Evolutionary conservation across 2,797 vertebrate genomes (phyloP), one percentile per base, ranked within the genome.

Genomic region (Sebastes variabilis): DNA sequence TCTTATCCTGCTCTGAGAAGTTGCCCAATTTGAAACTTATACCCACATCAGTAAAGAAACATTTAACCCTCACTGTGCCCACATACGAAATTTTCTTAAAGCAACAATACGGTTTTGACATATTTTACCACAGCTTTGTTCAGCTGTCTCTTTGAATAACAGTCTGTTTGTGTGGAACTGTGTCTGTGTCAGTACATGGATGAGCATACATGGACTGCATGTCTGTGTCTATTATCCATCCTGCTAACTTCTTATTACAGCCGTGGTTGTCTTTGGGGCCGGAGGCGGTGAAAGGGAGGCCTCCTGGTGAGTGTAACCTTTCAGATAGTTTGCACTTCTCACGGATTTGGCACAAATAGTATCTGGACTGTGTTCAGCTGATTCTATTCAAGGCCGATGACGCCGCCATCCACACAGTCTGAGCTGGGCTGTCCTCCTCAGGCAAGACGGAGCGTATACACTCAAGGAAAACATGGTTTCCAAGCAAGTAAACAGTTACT

Each of bases 401-500:
- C 55, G 72, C 72, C 52, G 30, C 42, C 71, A 3, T 69, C 24
- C 42, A 18, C 61, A 9, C 65, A 18, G 59, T 54, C 75, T 72
- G 61, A 85, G 66, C 52, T 2, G 34, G 49, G 61, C 55, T 54
- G 74, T 74, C 73, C 22, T 65, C 79, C 79, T 80, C 82, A 66
- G 90, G 85, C 89, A 84, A 89, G 84, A 93, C 75, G 2, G 72
- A 89, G 83, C 82, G 66, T 36, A 90, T 61, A 85, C 72, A 84
- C 74, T 69, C 16, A 25, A 73, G 78, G 52, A 86, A 93, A 93
- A 92, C 92, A 90, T 49, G 42, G 88, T 88, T 87, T 93, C 92
- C 83, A 90, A 72, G 89, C 86, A 85, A 77, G 89, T 93, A 92
- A 92, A 94, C 90, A 91, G 73, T 86, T 36, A 8, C 82, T 66